Evolutionary conservation across 1,140 invertebrate genomes (phyloP), one percentile per base, ranked within the genome.

Genomic region (Trichomalopsis sarcophagae): DNA sequence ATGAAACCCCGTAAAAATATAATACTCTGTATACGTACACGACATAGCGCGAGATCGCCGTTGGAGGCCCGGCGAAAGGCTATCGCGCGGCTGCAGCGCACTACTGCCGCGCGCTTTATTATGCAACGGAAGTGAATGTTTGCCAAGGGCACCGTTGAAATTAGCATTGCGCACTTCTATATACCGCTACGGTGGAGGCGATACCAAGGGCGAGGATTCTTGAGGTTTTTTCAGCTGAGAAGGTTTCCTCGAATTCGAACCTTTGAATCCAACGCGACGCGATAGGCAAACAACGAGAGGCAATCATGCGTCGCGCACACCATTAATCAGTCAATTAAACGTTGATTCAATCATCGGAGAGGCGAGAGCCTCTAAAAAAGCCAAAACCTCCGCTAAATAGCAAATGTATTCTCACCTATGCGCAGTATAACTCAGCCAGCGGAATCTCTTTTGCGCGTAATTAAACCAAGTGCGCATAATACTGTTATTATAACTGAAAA

Each of bases 91-190:
- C 10, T 30, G 68, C n/a, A 23, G 5, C 9, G 27, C n/a, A 69
- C 33, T 2, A 71, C 73, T n/a, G 36, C 73, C 21, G 36, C 3
- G 68, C 68, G 10, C 21, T 27, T 88, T 89, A 87, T 89, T 85
- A 90, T 89, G 89, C 88, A 88, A 89, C 86, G 76, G 84, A 84
- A 89, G 77, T 73, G 79, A 81, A 81, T 47, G 80, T 55, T 74
- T 36, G 80, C 30, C 80, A 74, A 82, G 69, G 80, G 80, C 80
- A 71, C 68, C 47, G 68, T 33, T 55, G 69, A 81, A 55, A 74
- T 73, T 74, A 69, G 44, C 21, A 27, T 6, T n/a, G 10, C 69
- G 10, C 69, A 30, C 55, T 62, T n/a, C 2, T 62, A 27, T 27
- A 27, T 27, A n/a, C 17, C 6, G 21, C 55, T 62, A 6, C 55